phyloP scores from a whole-genome alignment of 2,888 invertebrate genomes.

The Ichneumoninae sp. region DNA sequence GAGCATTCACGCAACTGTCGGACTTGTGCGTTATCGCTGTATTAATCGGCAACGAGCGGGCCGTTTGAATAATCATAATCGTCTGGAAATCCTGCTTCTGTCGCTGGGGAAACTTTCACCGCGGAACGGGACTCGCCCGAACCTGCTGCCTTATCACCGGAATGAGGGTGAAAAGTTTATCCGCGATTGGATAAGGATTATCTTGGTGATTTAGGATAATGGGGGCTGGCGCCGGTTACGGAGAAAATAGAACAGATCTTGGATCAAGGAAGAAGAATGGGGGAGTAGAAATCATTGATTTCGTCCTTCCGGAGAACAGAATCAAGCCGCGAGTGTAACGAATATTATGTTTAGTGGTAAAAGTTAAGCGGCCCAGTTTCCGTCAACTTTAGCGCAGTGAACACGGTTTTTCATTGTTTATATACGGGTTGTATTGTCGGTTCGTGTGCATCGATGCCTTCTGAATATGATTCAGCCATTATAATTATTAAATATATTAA shows the following conservation, averaged over 20 bases:
- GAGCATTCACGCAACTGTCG: conserved; percentile 27
- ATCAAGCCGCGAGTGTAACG: background rate
- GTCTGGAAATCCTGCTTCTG: conserved; percentile 61
- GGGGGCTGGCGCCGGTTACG: background rate
- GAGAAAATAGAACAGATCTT: background rate
- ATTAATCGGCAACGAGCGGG: conserved; percentile 47
- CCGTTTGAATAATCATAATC: conserved; percentile 59
- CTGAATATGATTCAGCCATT: too few species aligned
- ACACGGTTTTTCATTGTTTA: too few species aligned
- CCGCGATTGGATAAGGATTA: conserved; percentile 43
- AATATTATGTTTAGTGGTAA: background rate
- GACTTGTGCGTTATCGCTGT: conserved; percentile 45
- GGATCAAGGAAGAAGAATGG: background rate
- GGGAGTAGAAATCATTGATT: background rate
- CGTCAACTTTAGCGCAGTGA: too few species aligned
- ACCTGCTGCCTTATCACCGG: conserved; percentile 27
- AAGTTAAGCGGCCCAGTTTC: too few species aligned
- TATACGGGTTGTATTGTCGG: too few species aligned
- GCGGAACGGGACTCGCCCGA: conserved; percentile 8
- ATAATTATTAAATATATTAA: too few species aligned
- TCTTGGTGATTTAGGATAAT: background rate
- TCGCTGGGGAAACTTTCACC: conserved; percentile 62
- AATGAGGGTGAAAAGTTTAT: conserved; percentile 60
- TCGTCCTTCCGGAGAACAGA: too few species aligned
- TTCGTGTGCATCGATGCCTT: too few species aligned